These are phyloP conservation scores for Odontamblyopus rebecca DNA, from an alignment of 2,797 vertebrate genomes.

Conservation along the genomic window DNA sequence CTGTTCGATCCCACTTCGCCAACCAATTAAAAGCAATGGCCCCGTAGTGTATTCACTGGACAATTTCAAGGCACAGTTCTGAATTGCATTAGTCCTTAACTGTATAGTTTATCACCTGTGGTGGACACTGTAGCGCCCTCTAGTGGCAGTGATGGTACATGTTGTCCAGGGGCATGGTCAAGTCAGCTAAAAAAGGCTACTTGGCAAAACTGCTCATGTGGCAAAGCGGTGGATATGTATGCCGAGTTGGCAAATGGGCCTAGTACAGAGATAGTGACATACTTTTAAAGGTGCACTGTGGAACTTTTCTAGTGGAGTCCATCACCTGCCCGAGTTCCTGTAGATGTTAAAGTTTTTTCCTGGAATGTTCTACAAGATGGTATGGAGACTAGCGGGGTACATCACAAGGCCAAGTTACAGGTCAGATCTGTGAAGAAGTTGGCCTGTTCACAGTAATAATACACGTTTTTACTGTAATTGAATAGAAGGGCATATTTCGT, in stretches of 20 bases:
- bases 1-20: constrained; percentile 15
- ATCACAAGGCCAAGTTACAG: too few species aligned
- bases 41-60: constrained; percentile 25
- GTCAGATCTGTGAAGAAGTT: too few species aligned
- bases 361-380: too few species aligned
- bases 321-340: too few species aligned
- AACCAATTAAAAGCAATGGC: constrained; percentile 17
- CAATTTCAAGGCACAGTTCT: constrained; percentile 75
- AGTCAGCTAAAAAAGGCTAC: constrained; percentile 63
- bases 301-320: too few species aligned
- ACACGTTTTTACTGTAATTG: too few species aligned
- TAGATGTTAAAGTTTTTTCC: too few species aligned
- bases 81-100: constrained; percentile 58
- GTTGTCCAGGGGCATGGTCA: constrained; percentile 35
- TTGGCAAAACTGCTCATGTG: constrained; percentile 49
- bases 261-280: constrained; percentile 42
- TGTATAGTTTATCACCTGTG: constrained; percentile 24
- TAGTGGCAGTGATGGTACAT: constrained; percentile 61
- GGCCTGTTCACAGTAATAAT: too few species aligned
- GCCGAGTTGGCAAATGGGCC: constrained; percentile 38
- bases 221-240: constrained; percentile 10
- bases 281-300: constrained; percentile 1
- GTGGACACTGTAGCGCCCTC: constrained; percentile 36
- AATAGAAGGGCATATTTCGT: too few species aligned
- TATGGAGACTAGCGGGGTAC: too few species aligned